A percentile compares a stretch with the other conserved stretches of the same genome.
These are phyloP conservation scores for Columba livia DNA, from an alignment of 2,113 vertebrate genomes.

Conservation along the genomic window DNA sequence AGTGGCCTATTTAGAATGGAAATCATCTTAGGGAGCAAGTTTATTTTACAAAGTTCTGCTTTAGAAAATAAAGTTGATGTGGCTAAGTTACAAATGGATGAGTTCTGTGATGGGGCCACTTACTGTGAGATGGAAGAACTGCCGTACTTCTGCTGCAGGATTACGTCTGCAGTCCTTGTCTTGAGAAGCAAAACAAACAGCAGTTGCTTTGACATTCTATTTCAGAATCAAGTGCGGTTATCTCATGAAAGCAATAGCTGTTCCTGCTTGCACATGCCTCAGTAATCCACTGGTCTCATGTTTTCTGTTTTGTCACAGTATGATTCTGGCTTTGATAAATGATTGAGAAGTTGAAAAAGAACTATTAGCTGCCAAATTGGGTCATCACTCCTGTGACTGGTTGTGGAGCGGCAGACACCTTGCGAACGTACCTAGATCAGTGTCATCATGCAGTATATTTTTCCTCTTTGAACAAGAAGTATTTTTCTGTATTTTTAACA, in stretches of 20 bases:
- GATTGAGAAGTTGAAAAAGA: constrained; percentile 82
- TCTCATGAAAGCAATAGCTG: background rate
- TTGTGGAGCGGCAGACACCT: constrained; percentile 64
- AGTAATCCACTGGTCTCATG: constrained; percentile 9
- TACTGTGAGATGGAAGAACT: background rate
- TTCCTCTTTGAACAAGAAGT: constrained; percentile 78
- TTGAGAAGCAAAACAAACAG: background rate
- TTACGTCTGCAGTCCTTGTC: background rate
- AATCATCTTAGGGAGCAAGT: background rate
- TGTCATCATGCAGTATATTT: constrained; percentile 78
- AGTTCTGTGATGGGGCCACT: background rate
- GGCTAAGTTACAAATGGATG: background rate
- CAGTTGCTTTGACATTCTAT: background rate
- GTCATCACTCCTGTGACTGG: constrained; percentile 64
- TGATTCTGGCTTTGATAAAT: constrained; percentile 98
- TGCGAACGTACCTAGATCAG: constrained; percentile 39
- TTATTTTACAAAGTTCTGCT: background rate
- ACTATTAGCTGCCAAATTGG: constrained; percentile 41
- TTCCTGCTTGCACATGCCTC: background rate
- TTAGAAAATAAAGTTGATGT: background rate
- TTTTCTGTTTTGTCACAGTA: constrained; percentile 81
- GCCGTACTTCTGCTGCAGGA: background rate
- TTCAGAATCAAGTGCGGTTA: background rate
- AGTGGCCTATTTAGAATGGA: background rate
- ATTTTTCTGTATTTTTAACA: constrained; percentile 88